Percentiles rank a stretch among this genome's conserved stretches.
Conservation (phyloP, 2,888 invertebrate genomes). For the Caradrina kadenii region DNA sequence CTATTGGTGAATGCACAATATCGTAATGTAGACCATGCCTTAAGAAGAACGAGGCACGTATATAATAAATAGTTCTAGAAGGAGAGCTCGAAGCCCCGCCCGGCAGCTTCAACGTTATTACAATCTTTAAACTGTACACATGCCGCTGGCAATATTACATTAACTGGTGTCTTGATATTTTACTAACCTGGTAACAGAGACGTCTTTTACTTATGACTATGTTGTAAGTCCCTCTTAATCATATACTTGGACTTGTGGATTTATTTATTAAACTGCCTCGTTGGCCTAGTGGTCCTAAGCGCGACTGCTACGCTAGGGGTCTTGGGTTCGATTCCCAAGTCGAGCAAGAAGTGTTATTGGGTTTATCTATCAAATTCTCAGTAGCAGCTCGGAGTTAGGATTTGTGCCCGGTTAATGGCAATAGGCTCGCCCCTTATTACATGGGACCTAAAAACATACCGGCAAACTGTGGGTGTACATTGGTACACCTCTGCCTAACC, state of each 20-base stretch:
- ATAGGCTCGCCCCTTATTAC: too few species aligned
- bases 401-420: too few species aligned
- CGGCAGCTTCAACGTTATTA: conserved; percentile 21
- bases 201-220: background rate
- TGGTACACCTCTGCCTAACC: too few species aligned
- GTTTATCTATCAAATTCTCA: too few species aligned
- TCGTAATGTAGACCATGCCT: background rate
- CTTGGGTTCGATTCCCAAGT: too few species aligned
- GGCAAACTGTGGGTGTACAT: too few species aligned
- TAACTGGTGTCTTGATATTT: conserved; percentile 26
- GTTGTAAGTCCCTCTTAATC: background rate
- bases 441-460: too few species aligned
- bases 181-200: conserved; percentile 1
- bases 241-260: background rate
- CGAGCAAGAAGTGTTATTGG: too few species aligned
- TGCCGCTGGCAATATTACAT: conserved; percentile 32
- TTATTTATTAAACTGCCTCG: too few species aligned
- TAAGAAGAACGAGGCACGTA: background rate
- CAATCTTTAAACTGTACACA: conserved; percentile 41
- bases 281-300: too few species aligned
- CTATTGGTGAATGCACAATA: background rate
- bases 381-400: too few species aligned
- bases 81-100: conserved; percentile 5
- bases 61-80: conserved; percentile 5
- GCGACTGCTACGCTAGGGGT: too few species aligned